A percentile compares a stretch with the other conserved stretches of the same genome.
Evolutionary conservation across 2,888 invertebrate species (phyloP).

Genomic region (Hirtodrosophila cameraria): DNA sequence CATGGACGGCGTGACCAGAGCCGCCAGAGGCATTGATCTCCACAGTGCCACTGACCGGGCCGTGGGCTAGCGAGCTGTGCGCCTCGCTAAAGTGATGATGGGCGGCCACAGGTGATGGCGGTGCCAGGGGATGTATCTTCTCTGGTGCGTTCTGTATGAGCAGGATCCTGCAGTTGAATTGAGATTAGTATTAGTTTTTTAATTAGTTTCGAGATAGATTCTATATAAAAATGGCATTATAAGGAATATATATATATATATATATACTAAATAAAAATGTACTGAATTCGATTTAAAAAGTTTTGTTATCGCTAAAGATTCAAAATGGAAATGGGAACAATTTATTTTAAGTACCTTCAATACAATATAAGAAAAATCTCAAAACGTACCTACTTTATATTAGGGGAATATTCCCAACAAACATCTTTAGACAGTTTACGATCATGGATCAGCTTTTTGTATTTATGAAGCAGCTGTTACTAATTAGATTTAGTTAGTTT

Average conservation of each 20-base stretch:
- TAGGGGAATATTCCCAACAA: background rate
- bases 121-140: constrained; percentile 87
- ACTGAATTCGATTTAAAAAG: too few species aligned
- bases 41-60: constrained; percentile 55
- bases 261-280: too few species aligned
- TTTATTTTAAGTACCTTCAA: too few species aligned
- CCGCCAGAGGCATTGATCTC: constrained; percentile 56
- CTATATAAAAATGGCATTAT: background rate
- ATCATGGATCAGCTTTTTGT: background rate
- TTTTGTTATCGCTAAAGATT: too few species aligned
- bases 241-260: too few species aligned
- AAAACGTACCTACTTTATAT: too few species aligned
- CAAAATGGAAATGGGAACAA: too few species aligned
- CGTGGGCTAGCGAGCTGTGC: constrained; percentile 55
- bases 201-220: background rate
- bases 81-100: constrained; percentile 59
- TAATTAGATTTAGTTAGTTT: background rate
- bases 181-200: background rate
- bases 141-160: constrained; percentile 96
- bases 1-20: constrained; percentile 31
- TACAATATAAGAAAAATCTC: too few species aligned
- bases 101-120: constrained; percentile 86
- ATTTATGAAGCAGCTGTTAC: constrained; percentile 7
- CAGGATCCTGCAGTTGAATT: constrained; percentile 88
- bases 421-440: background rate